phyloP scores from a whole-genome alignment of 2,888 invertebrate genomes.

The Chymomyza fuscimana region DNA sequence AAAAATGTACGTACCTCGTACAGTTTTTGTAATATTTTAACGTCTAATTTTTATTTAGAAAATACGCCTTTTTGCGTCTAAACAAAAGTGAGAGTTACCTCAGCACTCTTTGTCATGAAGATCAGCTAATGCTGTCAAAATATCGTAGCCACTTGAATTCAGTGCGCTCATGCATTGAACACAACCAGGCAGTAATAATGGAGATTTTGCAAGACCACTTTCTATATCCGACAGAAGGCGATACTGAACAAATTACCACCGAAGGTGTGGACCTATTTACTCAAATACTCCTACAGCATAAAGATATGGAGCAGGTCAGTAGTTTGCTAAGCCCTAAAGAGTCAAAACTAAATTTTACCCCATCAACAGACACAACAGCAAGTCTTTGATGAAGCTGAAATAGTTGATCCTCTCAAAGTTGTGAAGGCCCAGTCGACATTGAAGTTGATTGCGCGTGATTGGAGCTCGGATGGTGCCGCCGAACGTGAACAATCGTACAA shows the following conservation, averaged over 20 bases:
- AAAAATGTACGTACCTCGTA: neutral
- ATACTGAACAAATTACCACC: conserved; percentile 1
- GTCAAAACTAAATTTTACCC: neutral
- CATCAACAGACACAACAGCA: conserved; percentile 33
- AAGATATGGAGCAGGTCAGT: conserved; percentile 77
- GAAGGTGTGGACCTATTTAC: conserved; percentile 51
- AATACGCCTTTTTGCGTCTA: conserved; percentile 87
- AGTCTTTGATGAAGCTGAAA: conserved; percentile 57
- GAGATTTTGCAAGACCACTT: conserved; percentile 83
- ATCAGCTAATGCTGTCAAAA: conserved; percentile 87
- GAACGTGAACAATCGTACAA: conserved; percentile 93
- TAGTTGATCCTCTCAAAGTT: conserved; percentile 79
- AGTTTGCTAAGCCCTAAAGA: neutral
- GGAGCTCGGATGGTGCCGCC: conserved; percentile 91
- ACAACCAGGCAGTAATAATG: conserved; percentile 80
- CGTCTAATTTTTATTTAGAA: conserved; percentile 80
- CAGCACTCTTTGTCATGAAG: conserved; percentile 85
- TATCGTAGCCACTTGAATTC: conserved; percentile 88
- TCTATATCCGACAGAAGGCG: conserved; percentile 81
- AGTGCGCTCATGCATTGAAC: conserved; percentile 89
- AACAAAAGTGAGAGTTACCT: conserved; percentile 89
- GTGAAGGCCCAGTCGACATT: conserved; percentile 93
- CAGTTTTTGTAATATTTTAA: neutral
- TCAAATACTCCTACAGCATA: conserved; percentile 73
- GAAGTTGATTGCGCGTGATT: conserved; percentile 98